Percentiles rank a stretch among this genome's conserved stretches.
Conservation (phyloP, 2,888 invertebrate species). For the Eilema caniola region DNA sequence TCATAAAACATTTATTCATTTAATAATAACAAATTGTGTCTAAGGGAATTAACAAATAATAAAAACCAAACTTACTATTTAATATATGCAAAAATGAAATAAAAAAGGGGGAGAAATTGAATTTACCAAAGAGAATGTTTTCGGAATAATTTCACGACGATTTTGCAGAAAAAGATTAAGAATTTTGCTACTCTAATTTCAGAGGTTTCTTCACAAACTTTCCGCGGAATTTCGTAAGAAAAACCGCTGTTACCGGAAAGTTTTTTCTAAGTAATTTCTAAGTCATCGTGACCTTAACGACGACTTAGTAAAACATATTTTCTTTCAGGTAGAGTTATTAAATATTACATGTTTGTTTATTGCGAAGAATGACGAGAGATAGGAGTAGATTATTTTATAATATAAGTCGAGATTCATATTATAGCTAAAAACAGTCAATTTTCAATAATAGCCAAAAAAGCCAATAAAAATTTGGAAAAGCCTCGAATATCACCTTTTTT, state of each 20-base stretch:
- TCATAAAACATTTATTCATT: too few species aligned
- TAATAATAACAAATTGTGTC: too few species aligned
- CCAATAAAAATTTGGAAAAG: too few species aligned
- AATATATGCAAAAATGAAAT: too few species aligned
- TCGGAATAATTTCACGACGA: conserved; percentile 18
- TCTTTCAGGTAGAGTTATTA: not conserved
- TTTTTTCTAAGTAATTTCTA: conserved; percentile 35
- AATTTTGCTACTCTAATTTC: conserved; percentile 40
- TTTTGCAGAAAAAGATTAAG: conserved; percentile 35
- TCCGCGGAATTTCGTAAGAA: conserved; percentile 28
- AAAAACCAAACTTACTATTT: too few species aligned
- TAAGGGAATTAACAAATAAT: too few species aligned
- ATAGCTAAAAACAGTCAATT: too few species aligned
- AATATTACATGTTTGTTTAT: conserved; percentile 1
- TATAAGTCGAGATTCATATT: too few species aligned
- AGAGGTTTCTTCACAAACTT: conserved; percentile 41
- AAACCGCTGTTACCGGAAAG: conserved; percentile 20
- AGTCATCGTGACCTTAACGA: conserved; percentile 23
- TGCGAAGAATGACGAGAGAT: not conserved
- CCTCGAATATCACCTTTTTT: too few species aligned
- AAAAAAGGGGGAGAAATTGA: too few species aligned
- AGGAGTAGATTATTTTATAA: not conserved
- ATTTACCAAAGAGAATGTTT: conserved; percentile 16
- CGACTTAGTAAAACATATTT: conserved; percentile 14
- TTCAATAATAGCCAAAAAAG: too few species aligned